Base-by-base conservation (phyloP, 2,888 invertebrate species). In the Polia nebulosa region DNA sequence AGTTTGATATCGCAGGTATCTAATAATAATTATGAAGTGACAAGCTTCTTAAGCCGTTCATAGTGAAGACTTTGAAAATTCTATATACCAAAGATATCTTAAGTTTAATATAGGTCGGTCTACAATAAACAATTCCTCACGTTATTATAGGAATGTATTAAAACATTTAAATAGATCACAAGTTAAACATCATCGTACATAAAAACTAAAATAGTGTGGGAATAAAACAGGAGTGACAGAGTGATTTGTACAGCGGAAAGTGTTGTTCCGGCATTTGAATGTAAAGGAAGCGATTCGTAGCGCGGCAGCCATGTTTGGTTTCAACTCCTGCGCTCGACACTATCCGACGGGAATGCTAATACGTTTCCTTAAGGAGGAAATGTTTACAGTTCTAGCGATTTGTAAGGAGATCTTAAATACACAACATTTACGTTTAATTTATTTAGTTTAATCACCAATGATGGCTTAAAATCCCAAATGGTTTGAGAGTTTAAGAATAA, bases 231-330 rank as follows among this genome's bases (percentile, higher is more conserved):
- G 85, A 90, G 89, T 87, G 88, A 86, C 89, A 81, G 83, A 87
- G 86, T 90, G 91, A 92, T 91, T 92, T 90, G 89, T 90, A 83
- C 78, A 73, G 76, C 88, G 92, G 92, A 91, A 91, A 86, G 85
- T 82, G 86, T 82, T 81, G 84, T 90, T 90, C 92, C 91, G 91
- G 86, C 84, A 86, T 87, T 86, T 84, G 84, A 89, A 87, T 87
- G 89, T 87, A 82, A 86, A 87, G 92, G 91, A 92, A 90, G 83
- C 85, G 80, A 84, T 84, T 82, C 84, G 83, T 83, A 81, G 85
- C 86, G 84, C 85, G 84, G 76, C 87, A 80, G 86, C 84, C 87
- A 80, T 87, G 87, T 89, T 89, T 87, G 86, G 86, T 83, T 86
- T 84, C 84, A 80, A 87, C 88, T 84, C 80, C 69, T 85, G 81